Evolutionary conservation across 2,797 vertebrate genomes (phyloP).

Genomic region (Pampus argenteus): DNA sequence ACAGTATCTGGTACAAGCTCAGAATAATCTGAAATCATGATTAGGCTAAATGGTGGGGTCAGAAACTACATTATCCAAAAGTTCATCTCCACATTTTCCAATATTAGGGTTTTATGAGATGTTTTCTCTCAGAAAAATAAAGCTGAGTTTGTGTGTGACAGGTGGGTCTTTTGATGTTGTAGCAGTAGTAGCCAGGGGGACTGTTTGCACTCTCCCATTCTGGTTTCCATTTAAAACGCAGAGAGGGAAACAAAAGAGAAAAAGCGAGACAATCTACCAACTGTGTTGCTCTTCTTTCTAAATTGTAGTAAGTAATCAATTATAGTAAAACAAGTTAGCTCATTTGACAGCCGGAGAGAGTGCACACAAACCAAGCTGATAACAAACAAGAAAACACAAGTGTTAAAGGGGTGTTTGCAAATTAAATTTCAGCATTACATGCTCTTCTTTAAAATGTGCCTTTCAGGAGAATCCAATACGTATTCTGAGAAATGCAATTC

Average conservation of each 20-base stretch:
- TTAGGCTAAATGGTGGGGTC: conserved; percentile 1
- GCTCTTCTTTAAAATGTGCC: conserved; percentile 6
- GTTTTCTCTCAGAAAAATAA: neutral
- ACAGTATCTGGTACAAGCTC: conserved; percentile 11
- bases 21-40: conserved; percentile 3
- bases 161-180: conserved; percentile 12
- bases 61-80: neutral
- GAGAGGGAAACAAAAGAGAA: conserved; percentile 34
- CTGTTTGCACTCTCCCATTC: conserved; percentile 42
- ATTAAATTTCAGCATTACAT: conserved; percentile 1
- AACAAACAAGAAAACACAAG: conserved; percentile 21
- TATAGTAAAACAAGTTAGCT: conserved; percentile 44
- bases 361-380: conserved; percentile 19
- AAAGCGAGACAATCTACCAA: conserved; percentile 39
- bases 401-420: conserved; percentile 24
- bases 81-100: neutral
- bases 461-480: conserved; percentile 1
- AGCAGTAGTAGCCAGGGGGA: neutral
- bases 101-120: neutral
- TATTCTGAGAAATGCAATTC: neutral
- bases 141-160: conserved; percentile 3
- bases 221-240: conserved; percentile 49
- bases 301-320: conserved; percentile 56
- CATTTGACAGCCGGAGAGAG: conserved; percentile 53
- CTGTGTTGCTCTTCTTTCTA: conserved; percentile 47